Percentiles rank a stretch among this genome's conserved stretches.
phyloP scores from a whole-genome alignment of 2,888 invertebrate genomes.

The Campaea margaritaria region DNA sequence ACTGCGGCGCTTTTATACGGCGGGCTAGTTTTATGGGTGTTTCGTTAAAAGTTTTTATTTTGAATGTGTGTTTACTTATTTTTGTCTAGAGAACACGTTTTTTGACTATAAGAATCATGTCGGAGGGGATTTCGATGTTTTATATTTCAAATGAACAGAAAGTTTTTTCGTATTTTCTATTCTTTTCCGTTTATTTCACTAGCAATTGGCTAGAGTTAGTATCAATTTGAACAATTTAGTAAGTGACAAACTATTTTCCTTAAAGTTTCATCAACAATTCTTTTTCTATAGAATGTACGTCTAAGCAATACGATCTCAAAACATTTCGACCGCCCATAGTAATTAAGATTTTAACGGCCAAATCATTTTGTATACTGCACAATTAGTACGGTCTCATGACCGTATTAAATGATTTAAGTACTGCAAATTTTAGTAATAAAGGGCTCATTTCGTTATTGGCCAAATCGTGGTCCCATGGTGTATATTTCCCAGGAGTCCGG shows the following conservation, averaged over 20 bases:
- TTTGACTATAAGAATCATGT: not conserved
- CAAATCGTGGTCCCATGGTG: slow-evolving; percentile 52
- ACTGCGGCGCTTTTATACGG: slow-evolving; percentile 33
- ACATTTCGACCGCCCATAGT: slow-evolving; percentile 21
- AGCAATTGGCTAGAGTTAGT: too few relatives aligned
- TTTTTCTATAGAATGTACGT: too few relatives aligned
- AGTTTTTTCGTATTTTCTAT: too few relatives aligned
- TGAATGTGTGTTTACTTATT: slow-evolving; percentile 8
- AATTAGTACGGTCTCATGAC: slow-evolving; percentile 53
- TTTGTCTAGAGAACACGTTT: not conserved
- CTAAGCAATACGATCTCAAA: slow-evolving; percentile 25
- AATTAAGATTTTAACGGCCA: slow-evolving; percentile 43
- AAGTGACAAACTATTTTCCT: too few relatives aligned
- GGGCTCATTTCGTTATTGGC: slow-evolving; percentile 67
- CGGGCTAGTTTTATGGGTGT: slow-evolving; percentile 37
- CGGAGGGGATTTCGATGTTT: too few relatives aligned
- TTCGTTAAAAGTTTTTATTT: slow-evolving; percentile 24
- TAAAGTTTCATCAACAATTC: too few relatives aligned
- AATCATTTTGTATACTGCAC: slow-evolving; percentile 54
- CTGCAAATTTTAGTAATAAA: slow-evolving; percentile 74
- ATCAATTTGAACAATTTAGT: too few relatives aligned
- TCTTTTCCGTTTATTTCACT: too few relatives aligned
- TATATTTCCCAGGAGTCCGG: slow-evolving; percentile 75
- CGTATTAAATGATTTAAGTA: slow-evolving; percentile 65
- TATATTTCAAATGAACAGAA: too few relatives aligned